Conservation (phyloP, 2,888 invertebrate genomes). For the Omphaloscelis lunosa region DNA sequence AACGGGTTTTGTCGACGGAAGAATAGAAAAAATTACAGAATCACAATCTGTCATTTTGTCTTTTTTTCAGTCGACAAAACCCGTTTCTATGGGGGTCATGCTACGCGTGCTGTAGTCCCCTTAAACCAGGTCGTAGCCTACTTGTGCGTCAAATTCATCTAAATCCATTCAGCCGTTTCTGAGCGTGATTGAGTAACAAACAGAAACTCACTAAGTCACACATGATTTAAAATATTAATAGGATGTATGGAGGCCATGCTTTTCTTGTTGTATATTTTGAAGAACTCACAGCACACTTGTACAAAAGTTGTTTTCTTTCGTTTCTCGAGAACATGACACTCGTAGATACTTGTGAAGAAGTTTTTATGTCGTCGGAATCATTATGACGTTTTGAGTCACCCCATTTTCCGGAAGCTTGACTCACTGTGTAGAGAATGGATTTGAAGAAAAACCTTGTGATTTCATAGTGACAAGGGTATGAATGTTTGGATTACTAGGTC, state of each 20-base stretch:
- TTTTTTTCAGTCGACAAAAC: too few relatives aligned
- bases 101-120: too few relatives aligned
- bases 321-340: constrained; percentile 41
- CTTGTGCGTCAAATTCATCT: background rate
- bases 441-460: constrained; percentile 36
- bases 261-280: background rate
- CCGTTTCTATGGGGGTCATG: too few relatives aligned
- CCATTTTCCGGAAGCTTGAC: constrained; percentile 53
- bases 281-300: constrained; percentile 5
- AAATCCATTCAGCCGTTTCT: background rate
- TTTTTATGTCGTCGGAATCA: constrained; percentile 39
- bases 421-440: constrained; percentile 38
- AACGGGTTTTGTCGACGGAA: too few relatives aligned
- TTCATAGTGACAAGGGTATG: constrained; percentile 8
- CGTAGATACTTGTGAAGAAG: constrained; percentile 39
- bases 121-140: background rate
- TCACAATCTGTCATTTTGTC: too few relatives aligned
- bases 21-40: too few relatives aligned
- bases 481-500: constrained; percentile 36
- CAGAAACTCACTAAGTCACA: background rate
- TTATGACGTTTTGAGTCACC: constrained; percentile 58
- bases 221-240: background rate
- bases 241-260: background rate
- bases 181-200: background rate
- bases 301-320: constrained; percentile 26